Conservation (phyloP, 2,888 invertebrate genomes). For the Parascotia fuliginaria region DNA sequence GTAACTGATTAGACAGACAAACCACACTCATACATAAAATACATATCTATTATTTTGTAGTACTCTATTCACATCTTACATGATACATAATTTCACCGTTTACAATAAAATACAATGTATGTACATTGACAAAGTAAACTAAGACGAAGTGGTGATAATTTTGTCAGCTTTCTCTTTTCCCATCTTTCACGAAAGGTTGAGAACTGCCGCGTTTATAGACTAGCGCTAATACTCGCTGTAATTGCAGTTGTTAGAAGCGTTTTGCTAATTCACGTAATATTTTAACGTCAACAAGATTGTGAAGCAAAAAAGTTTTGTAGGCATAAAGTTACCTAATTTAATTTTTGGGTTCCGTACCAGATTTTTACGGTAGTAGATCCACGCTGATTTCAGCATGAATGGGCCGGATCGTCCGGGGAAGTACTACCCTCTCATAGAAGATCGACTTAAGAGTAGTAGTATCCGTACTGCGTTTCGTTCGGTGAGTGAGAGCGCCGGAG, state of each 20-base stretch:
- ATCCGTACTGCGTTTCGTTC: no score
- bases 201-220: slow-evolving; percentile 26
- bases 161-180: slow-evolving; percentile 34
- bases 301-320: slow-evolving; percentile 14
- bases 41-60: no score
- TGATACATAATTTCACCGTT: no score
- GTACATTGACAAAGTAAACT: background rate
- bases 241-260: slow-evolving; percentile 39
- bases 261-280: slow-evolving; percentile 40
- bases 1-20: no score
- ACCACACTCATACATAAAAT: no score
- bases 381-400: no score
- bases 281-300: slow-evolving; percentile 31
- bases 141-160: slow-evolving; percentile 6
- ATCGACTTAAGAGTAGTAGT: no score
- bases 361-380: no score
- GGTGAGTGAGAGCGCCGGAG: no score
- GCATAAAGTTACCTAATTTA: background rate
- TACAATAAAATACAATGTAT: background rate
- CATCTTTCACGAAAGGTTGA: slow-evolving; percentile 27
- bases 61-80: no score
- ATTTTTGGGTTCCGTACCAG: background rate
- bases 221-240: slow-evolving; percentile 26
- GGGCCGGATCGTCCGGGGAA: no score
- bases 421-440: no score